Evolutionary conservation across 2,797 vertebrate species (phyloP), one percentile per base, ranked within the genome.

Genomic region (Melanotaenia maccullochi): DNA sequence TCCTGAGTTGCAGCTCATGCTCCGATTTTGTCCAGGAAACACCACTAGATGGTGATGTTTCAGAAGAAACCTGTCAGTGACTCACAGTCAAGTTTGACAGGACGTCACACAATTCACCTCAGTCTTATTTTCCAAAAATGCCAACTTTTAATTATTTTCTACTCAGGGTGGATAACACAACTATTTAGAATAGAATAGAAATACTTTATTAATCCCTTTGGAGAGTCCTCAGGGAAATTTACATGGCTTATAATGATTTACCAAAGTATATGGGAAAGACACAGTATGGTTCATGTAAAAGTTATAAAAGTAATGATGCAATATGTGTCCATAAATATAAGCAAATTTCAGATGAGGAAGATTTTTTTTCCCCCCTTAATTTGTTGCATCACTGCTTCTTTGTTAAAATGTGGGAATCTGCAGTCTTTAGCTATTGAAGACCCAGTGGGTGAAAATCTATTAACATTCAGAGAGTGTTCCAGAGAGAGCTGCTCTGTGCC

Each of bases 391-490:
- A 82, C 73, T 87, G 81, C 75, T 75, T 77, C 79, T 89, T 86
- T 88, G 87, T 88, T 54, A 64, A 78, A 81, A 85, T 87, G 82
- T 84, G 77, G 85, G 78, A 89, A 88, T 76, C 86, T 87, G 89
- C 86, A 87, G 69, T 71, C 79, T 62, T 64, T 52, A 51, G 74
- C 79, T 76, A 63, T 76, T 22, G 75, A 68, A 85, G 73, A 75
- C 79, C 69, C 84, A 80, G 85, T 79, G 84, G 84, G 85, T 83
- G 73, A 73, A 78, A 61, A 86, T 85, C 85, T 87, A 87, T 94
- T 93, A 91, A 90, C 79, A 93, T 94, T 89, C 91, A 82, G 74
- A 65, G 76, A 71, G 92, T 66, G 89, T 83, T 73, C 74, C 88
- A 79, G 81, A 55, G 89, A 85, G 86, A 82, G 83, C 85, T 76